These are phyloP conservation scores for Aegotheles bennettii DNA, from an alignment of 2,113 vertebrate species.

Conservation along the genomic window DNA sequence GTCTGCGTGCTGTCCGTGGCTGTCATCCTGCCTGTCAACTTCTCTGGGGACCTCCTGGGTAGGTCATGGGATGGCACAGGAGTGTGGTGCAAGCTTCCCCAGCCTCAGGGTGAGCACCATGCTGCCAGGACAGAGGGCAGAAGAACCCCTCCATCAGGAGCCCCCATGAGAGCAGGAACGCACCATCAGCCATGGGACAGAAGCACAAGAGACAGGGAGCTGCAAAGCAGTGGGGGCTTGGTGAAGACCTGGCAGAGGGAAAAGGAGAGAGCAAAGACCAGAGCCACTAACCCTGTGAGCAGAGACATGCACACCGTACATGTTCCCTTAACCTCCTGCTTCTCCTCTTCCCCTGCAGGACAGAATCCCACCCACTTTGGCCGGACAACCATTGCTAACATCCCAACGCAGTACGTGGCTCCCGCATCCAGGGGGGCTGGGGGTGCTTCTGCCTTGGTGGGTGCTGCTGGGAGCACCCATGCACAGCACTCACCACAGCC, in stretches of 20 bases:
- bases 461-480: not conserved
- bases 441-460: not conserved
- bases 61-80: no score
- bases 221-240: not conserved
- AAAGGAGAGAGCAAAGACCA: not conserved
- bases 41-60: constrained; percentile 90
- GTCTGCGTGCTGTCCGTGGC: constrained; percentile 90
- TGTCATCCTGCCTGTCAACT: constrained; percentile 92
- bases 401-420: constrained; percentile 86
- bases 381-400: constrained; percentile 92
- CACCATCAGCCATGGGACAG: not conserved
- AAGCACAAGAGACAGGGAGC: not conserved
- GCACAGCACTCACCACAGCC: not conserved
- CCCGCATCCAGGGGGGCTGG: not conserved
- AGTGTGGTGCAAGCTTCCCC: not conserved
- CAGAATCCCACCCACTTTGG: constrained; percentile 88
- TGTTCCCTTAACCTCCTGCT: not conserved
- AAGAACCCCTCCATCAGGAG: not conserved
- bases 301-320: rapidly evolving
- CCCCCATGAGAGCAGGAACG: not conserved
- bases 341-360: constrained; percentile 71
- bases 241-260: not conserved
- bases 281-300: not conserved
- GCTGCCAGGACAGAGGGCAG: not conserved
- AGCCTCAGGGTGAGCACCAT: not conserved